Evolutionary conservation across 30 jellyfish, hydroid and myxozoan species (phyloP).

Genomic region (Pseudorhiza aurosa): DNA sequence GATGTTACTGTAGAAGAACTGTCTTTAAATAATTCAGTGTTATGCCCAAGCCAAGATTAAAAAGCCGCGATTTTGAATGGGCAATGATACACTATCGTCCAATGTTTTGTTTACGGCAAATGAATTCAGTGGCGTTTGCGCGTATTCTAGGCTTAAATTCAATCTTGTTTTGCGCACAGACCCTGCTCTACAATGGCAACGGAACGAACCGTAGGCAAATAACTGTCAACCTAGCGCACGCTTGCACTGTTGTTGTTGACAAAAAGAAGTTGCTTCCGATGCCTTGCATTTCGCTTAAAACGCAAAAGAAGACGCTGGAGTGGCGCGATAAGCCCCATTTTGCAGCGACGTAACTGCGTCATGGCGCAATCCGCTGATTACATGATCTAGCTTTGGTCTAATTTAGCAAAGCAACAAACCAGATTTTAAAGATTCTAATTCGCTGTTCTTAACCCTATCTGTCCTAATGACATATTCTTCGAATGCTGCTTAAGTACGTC

Average conservation of each 20-base stretch:
- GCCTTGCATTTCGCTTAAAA: constrained; percentile 6
- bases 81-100: constrained; percentile 31
- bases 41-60: constrained; percentile 52
- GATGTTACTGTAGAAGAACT: constrained; percentile 39
- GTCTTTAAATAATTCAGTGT: constrained; percentile 32
- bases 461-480: too few species aligned
- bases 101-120: constrained; percentile 31
- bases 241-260: constrained; percentile 34
- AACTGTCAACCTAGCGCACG: not conserved
- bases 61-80: constrained; percentile 46
- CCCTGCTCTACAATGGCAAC: constrained; percentile 41
- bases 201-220: not conserved
- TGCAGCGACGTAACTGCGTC: too few species aligned
- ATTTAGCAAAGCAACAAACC: not conserved
- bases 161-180: constrained; percentile 7
- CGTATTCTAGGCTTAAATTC: not conserved
- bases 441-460: too few species aligned
- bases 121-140: not conserved
- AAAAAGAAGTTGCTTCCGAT: constrained; percentile 10
- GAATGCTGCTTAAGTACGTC: too few species aligned
- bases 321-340: too few species aligned
- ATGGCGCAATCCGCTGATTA: not conserved
- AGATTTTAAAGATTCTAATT: too few species aligned
- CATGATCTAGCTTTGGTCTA: not conserved
- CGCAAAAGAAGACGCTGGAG: too few species aligned